Percentiles rank a stretch among this genome's conserved stretches.
phyloP scores from a whole-genome alignment of 2,113 vertebrate genomes.

The Mandrillus leucophaeus region DNA sequence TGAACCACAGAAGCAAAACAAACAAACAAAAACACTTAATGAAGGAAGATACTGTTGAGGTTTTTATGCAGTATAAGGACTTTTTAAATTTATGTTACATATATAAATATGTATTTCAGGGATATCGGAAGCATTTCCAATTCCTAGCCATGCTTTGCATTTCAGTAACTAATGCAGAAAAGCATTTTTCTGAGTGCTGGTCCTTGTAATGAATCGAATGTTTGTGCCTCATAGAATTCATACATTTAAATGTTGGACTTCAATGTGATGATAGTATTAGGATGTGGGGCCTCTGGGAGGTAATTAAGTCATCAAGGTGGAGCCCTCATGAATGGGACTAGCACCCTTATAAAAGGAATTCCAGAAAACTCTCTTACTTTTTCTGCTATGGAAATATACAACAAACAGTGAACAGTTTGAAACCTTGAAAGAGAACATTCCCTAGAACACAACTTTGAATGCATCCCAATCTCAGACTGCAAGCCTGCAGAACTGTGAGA shows the following conservation, averaged over 20 bases:
- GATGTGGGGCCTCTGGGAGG: neutral
- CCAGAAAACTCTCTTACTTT: neutral
- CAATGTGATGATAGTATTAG: neutral
- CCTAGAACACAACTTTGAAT: neutral
- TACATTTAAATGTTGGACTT: neutral
- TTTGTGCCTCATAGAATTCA: neutral
- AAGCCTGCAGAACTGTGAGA: neutral
- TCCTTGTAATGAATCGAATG: neutral
- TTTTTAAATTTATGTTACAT: conserved; percentile 21
- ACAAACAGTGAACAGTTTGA: neutral
- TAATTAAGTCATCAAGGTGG: neutral
- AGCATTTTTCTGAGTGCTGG: neutral
- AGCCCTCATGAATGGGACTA: neutral
- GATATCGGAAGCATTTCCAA: conserved; percentile 11
- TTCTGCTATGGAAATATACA: neutral
- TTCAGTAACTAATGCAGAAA: neutral
- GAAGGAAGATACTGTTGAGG: neutral
- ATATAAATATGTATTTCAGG: neutral
- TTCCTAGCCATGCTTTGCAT: neutral
- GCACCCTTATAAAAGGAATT: neutral
- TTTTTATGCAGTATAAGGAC: neutral
- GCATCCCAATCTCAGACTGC: neutral
- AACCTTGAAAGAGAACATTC: neutral
- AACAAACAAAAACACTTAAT: neutral
- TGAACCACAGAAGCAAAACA: conserved; percentile 10